Evolutionary conservation across 2,113 vertebrate genomes (phyloP).

Genomic region (Psammodynastes pulverulentus): DNA sequence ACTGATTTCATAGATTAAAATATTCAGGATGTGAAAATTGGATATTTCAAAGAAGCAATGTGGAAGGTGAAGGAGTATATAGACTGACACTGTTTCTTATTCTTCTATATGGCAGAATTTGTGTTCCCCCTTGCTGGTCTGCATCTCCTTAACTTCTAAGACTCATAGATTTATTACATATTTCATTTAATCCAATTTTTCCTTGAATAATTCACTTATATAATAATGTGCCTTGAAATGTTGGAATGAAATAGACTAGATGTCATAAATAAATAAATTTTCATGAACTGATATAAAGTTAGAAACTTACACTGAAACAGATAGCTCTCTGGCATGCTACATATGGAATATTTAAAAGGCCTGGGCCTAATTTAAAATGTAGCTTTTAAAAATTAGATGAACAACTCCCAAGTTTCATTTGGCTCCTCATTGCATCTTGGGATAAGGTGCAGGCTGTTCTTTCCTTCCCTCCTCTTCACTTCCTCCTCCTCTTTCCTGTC

Average conservation of each 20-base stretch:
- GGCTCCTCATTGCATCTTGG: background rate
- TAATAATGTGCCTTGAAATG: background rate
- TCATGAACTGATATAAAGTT: background rate
- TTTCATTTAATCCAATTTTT: background rate
- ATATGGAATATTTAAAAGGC: background rate
- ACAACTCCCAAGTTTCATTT: constrained; percentile 3
- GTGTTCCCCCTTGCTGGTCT: background rate
- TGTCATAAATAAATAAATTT: background rate
- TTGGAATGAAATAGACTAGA: background rate
- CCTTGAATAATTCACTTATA: background rate
- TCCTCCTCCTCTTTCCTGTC: constrained; percentile 20
- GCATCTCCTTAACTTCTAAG: background rate
- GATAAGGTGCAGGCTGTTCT: constrained; percentile 9
- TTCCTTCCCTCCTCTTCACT: constrained; percentile 11
- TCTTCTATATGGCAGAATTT: background rate
- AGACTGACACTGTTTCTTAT: background rate
- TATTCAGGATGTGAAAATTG: background rate
- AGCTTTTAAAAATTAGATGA: background rate
- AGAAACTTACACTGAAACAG: background rate
- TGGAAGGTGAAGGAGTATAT: background rate
- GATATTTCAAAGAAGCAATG: background rate
- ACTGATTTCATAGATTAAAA: background rate
- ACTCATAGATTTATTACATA: background rate
- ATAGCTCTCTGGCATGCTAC: background rate
- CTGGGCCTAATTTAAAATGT: background rate